Conservation (phyloP, 2,797 vertebrate species). For the Lutjanus campechanus region DNA sequence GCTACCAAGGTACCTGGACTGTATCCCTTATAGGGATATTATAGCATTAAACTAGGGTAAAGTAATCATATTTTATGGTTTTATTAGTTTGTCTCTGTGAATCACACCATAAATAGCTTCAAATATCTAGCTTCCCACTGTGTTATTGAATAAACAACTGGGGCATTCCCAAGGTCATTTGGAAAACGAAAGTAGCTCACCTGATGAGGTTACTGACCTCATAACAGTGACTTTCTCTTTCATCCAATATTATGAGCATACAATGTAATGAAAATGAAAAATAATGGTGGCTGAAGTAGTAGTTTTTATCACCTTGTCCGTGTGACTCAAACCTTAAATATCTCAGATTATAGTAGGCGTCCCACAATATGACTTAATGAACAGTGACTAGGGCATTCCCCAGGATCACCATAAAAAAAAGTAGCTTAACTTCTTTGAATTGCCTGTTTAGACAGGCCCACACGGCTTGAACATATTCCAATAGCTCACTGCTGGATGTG, state of each 20-base stretch:
- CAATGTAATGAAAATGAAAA: not conserved
- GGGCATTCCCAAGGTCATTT: not conserved
- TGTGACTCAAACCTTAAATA: constrained; percentile 14
- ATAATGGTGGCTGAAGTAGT: not conserved
- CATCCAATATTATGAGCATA: not conserved
- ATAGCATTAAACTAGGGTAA: not conserved
- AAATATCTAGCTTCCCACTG: not conserved
- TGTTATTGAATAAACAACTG: constrained; percentile 2
- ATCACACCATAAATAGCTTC: not conserved
- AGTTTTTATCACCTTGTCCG: not conserved
- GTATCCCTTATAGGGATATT: too few species aligned
- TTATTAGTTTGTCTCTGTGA: not conserved
- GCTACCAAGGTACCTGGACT: too few species aligned
- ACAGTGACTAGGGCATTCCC: constrained; percentile 19
- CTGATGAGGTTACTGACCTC: constrained; percentile 2
- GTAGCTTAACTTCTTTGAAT: constrained; percentile 3
- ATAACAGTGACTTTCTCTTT: not conserved
- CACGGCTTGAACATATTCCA: constrained; percentile 31
- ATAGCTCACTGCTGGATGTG: constrained; percentile 10
- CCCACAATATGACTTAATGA: constrained; percentile 7
- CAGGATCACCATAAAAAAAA: constrained; percentile 11
- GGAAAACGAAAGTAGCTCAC: not conserved
- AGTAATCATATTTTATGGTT: not conserved
- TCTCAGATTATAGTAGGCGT: not conserved
- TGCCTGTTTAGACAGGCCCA: constrained; percentile 36